phyloP scores from a whole-genome alignment of 2,113 vertebrate species.

The Craseonycteris thonglongyai region DNA sequence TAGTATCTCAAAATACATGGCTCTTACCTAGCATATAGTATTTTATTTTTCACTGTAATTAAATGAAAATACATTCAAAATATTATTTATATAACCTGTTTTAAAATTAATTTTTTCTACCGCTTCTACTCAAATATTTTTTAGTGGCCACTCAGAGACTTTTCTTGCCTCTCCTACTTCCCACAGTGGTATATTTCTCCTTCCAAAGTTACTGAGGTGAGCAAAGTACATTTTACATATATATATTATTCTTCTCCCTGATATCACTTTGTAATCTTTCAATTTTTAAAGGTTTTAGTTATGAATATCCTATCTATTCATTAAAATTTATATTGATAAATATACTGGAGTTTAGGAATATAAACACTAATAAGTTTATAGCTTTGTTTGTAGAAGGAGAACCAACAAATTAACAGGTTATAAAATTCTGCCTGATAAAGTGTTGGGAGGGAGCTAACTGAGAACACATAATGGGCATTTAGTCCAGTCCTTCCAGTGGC shows the following conservation, averaged over 20 bases:
- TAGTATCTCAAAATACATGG: not conserved
- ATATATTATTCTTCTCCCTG: not conserved
- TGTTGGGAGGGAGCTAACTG: not conserved
- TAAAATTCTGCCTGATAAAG: not conserved
- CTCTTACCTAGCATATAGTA: not conserved
- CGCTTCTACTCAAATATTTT: not conserved
- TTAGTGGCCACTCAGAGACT: not conserved
- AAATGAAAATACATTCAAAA: not conserved
- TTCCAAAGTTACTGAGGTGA: not conserved
- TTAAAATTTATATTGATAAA: not conserved
- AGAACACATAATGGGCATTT: not conserved
- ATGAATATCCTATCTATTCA: not conserved
- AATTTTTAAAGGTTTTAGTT: not conserved
- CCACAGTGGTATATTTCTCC: not conserved
- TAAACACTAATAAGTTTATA: not conserved
- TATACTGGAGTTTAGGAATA: not conserved
- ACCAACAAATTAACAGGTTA: not conserved
- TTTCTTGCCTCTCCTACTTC: not conserved
- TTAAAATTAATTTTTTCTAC: not conserved
- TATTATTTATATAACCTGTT: not conserved
- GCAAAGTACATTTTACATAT: not conserved
- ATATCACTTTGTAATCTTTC: not conserved
- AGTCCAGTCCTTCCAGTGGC: no score
- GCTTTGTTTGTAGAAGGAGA: not conserved
- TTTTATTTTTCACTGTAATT: not conserved